Base-by-base conservation (phyloP, 2,888 invertebrate species). In the Beris chalybata region DNA sequence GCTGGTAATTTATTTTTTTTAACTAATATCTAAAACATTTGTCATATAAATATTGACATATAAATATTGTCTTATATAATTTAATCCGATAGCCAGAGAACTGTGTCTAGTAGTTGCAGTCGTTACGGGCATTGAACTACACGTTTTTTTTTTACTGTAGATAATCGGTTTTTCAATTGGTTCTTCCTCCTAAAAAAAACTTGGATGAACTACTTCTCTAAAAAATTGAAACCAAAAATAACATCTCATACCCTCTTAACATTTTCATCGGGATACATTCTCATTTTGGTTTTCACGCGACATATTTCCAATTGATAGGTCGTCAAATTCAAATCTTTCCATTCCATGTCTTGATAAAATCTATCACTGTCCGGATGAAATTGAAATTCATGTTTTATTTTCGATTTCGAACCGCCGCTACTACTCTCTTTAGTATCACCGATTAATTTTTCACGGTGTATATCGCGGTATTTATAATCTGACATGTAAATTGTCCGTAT, bases 1-100 rank as follows among this genome's bases (percentile, higher is more conserved):
- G 96, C 96, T 78, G 87, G 81, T 79, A 74, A 73, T 71, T 65
- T 50, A 55, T 30, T 54, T 53, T 4, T 22, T 22, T 22, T 1
- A 22, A 22, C 22, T 22, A 22, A 22, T 22, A 22, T 22, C 22
- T 22, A 22, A 22, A 22, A 22, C 22, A 22, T 22, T 22, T 22
- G 22, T 22, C 22, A 22, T n/a, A n/a, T n/a, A n/a, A n/a, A n/a
- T n/a, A n/a, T n/a, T n/a, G n/a, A n/a, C n/a, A n/a, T n/a, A n/a
- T n/a, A n/a, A n/a, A n/a, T n/a, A n/a, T n/a, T n/a, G n/a, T n/a
- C 22, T 22, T 22, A 2, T 22, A 22, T 22, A 22, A 22, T 22
- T 22, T 22, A 22, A 22, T 22, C 22, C 3, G 22, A 22, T 22
- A 22, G 22, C 22, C 22, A 22, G 22, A 22, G 22, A 22, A 22